Conservation (phyloP, 1,140 invertebrate species). For the Trachelipus rathkii region DNA sequence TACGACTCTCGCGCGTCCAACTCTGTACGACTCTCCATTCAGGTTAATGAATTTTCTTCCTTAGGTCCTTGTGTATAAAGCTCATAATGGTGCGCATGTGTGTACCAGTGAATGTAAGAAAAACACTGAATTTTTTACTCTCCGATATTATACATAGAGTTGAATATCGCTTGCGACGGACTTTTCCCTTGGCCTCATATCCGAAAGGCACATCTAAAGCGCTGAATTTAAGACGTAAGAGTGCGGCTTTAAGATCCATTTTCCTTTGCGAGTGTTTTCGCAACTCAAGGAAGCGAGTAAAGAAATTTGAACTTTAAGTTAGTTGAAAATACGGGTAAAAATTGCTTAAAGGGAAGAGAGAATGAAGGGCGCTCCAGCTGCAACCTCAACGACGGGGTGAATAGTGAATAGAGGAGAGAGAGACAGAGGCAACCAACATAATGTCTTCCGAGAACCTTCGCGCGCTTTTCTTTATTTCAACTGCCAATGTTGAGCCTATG, state of each 20-base stretch:
- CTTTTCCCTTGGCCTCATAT: constrained; percentile 8
- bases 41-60: constrained; percentile 44
- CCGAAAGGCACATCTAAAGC: constrained; percentile 8
- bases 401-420: not conserved
- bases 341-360: not conserved
- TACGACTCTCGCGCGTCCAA: constrained; percentile 43
- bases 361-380: constrained; percentile 7
- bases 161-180: constrained; percentile 1
- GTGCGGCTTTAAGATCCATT: not conserved
- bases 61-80: not conserved
- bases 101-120: not conserved
- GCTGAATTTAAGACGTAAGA: constrained; percentile 7
- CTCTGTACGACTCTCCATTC: constrained; percentile 43
- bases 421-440: not conserved
- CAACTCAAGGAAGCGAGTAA: not conserved
- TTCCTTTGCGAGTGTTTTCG: not conserved
- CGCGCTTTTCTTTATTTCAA: constrained; percentile 7
- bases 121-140: constrained; percentile 8
- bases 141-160: not conserved
- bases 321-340: not conserved
- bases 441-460: not conserved
- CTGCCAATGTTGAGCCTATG: constrained; percentile 6
- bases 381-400: not conserved
- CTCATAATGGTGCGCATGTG: not conserved
- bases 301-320: not conserved